A percentile compares a stretch with the other conserved stretches of the same genome.
Conservation (phyloP, 1,140 invertebrate genomes). For the Tetragnatha versicolor region DNA sequence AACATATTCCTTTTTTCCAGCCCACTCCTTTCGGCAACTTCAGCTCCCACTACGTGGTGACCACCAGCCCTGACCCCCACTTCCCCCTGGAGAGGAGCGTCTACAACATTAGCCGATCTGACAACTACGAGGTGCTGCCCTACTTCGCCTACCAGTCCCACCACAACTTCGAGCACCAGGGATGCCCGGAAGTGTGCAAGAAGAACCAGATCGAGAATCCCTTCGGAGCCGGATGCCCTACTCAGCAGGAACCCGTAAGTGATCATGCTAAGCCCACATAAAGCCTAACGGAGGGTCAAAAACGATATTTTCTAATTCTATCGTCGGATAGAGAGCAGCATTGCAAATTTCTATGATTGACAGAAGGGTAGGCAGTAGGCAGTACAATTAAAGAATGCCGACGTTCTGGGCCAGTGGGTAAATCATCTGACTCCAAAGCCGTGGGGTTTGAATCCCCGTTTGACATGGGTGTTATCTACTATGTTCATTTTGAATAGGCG, state of each 20-base stretch:
- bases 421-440: no score
- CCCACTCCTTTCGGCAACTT: not conserved
- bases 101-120: constrained; percentile 34
- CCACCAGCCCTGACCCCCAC: not conserved
- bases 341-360: no score
- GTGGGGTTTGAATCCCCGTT: no score
- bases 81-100: constrained; percentile 1
- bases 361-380: no score
- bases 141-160: constrained; percentile 13
- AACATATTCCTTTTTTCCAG: constrained; percentile 4
- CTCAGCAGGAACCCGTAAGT: constrained; percentile 32
- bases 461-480: no score
- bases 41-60: constrained; percentile 24
- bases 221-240: constrained; percentile 13
- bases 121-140: constrained; percentile 9
- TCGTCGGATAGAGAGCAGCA: not conserved
- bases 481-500: no score
- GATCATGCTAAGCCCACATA: no score
- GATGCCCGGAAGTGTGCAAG: constrained; percentile 38
- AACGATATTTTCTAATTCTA: not conserved
- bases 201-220: not conserved
- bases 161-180: constrained; percentile 40
- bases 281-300: not conserved
- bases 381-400: no score
- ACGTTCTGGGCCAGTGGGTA: no score